Evolutionary conservation across 2,797 vertebrate species (phyloP).

Genomic region (Lates japonicus): DNA sequence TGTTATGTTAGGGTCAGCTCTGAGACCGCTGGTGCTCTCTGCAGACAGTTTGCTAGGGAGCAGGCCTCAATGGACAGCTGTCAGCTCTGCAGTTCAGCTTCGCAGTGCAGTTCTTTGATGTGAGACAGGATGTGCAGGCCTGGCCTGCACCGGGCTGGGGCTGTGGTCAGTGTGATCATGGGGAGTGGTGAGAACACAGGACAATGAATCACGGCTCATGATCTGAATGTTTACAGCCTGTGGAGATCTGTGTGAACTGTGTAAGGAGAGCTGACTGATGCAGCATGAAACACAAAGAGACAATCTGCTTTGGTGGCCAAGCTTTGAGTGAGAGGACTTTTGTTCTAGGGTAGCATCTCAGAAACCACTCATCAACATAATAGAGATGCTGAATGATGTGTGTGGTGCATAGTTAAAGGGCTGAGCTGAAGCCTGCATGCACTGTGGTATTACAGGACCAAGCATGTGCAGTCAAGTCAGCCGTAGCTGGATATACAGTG

Average conservation of each 20-base stretch:
- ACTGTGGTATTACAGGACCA: slow-evolving; percentile 34
- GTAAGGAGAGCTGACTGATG: slow-evolving; percentile 28
- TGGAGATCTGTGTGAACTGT: slow-evolving; percentile 27
- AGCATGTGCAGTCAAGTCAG: slow-evolving; percentile 35
- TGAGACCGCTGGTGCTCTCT: slow-evolving; percentile 24
- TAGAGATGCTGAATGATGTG: slow-evolving; percentile 57
- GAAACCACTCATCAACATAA: slow-evolving; percentile 64
- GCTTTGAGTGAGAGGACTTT: slow-evolving; percentile 61
- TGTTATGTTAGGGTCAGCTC: slow-evolving; percentile 57
- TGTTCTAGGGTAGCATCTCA: slow-evolving; percentile 53
- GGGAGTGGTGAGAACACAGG: slow-evolving; percentile 55
- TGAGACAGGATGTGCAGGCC: slow-evolving; percentile 45
- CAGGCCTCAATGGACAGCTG: slow-evolving; percentile 47
- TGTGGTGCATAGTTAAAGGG: slow-evolving; percentile 56
- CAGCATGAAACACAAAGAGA: slow-evolving; percentile 50
- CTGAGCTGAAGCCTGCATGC: slow-evolving; percentile 43
- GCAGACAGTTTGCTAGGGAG: slow-evolving; percentile 48
- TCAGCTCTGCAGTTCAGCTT: slow-evolving; percentile 44
- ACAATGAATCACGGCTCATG: slow-evolving; percentile 47
- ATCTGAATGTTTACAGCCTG: slow-evolving; percentile 48
- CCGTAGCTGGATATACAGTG: background rate
- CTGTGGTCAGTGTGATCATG: slow-evolving; percentile 53
- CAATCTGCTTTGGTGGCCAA: slow-evolving; percentile 61
- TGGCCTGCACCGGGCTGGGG: slow-evolving; percentile 23
- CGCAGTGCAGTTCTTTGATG: slow-evolving; percentile 39